phyloP scores from a whole-genome alignment of 37 sponge, comb jelly and placozoan genomes.

The Geodia barretti region DNA sequence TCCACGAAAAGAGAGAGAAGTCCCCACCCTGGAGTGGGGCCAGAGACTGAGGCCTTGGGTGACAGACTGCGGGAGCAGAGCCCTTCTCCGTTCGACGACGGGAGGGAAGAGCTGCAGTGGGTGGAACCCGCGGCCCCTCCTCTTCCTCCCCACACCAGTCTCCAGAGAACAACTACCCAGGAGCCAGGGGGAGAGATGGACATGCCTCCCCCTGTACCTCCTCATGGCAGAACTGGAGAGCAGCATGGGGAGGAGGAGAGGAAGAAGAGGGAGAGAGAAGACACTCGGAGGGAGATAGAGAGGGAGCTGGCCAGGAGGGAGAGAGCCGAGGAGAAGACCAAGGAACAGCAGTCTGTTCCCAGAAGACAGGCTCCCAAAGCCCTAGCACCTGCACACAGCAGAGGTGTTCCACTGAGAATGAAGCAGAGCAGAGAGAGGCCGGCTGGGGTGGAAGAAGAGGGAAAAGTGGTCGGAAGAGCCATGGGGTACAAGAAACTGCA shows the following conservation, averaged over 20 bases:
- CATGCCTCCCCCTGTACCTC: background rate
- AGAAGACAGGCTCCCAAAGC: background rate
- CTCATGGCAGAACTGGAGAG: background rate
- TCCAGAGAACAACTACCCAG: too few relatives aligned
- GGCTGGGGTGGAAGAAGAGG: background rate
- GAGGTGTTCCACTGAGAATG: background rate
- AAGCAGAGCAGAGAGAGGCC: background rate
- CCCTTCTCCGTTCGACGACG: background rate
- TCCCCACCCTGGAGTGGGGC: background rate
- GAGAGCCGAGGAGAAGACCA: background rate
- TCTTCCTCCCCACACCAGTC: too few relatives aligned
- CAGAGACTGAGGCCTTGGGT: too few relatives aligned
- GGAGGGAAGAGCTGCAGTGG: background rate
- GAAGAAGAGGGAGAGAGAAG: background rate
- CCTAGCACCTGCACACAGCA: too few relatives aligned
- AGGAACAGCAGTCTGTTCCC: too few relatives aligned
- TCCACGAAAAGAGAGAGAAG: background rate
- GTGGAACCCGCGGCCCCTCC: background rate
- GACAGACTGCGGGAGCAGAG: too few relatives aligned
- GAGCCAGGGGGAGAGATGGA: too few relatives aligned
- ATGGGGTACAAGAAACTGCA: background rate
- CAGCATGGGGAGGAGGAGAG: background rate
- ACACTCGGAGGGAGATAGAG: background rate
- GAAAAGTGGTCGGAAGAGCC: background rate
- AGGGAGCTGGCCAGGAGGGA: background rate